Evolutionary conservation across 1,140 invertebrate genomes (phyloP).

Genomic region (Homalodisca vitripennis): DNA sequence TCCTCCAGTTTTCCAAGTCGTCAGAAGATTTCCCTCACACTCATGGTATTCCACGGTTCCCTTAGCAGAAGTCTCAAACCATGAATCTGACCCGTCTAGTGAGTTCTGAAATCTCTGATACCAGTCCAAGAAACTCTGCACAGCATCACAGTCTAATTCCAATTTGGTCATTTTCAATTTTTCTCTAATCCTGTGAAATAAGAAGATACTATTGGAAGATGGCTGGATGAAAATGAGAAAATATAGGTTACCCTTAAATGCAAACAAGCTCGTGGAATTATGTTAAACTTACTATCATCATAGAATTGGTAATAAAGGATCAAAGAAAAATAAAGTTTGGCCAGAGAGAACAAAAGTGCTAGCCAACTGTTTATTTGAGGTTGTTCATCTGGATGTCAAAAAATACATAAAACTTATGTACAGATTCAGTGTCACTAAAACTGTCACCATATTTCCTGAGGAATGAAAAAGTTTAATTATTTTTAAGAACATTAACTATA

Average conservation of each 20-base stretch:
- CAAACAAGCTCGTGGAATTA: neutral
- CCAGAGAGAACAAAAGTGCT: neutral
- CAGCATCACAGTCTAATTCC: neutral
- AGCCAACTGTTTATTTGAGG: too few species aligned
- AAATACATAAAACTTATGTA: too few species aligned
- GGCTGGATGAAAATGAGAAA: too few species aligned
- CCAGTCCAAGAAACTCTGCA: slow-evolving; percentile 42
- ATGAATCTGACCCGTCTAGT: slow-evolving; percentile 56
- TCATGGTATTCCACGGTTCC: slow-evolving; percentile 55
- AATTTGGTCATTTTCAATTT: neutral
- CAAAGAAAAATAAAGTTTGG: too few species aligned
- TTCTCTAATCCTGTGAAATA: slow-evolving; percentile 18
- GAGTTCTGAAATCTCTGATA: slow-evolving; percentile 46
- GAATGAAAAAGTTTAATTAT: too few species aligned
- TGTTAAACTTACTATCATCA: neutral
- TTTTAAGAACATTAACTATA: too few species aligned
- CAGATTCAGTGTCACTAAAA: too few species aligned
- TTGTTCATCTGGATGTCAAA: too few species aligned
- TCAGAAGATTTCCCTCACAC: slow-evolving; percentile 57
- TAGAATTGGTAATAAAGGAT: neutral
- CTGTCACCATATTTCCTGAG: too few species aligned
- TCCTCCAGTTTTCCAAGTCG: slow-evolving; percentile 62
- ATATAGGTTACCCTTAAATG: neutral
- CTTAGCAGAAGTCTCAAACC: slow-evolving; percentile 58
- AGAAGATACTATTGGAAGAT: too few species aligned